These are phyloP conservation scores for Augochlorella aurata DNA, from an alignment of 2,888 invertebrate species.

Conservation along the genomic window DNA sequence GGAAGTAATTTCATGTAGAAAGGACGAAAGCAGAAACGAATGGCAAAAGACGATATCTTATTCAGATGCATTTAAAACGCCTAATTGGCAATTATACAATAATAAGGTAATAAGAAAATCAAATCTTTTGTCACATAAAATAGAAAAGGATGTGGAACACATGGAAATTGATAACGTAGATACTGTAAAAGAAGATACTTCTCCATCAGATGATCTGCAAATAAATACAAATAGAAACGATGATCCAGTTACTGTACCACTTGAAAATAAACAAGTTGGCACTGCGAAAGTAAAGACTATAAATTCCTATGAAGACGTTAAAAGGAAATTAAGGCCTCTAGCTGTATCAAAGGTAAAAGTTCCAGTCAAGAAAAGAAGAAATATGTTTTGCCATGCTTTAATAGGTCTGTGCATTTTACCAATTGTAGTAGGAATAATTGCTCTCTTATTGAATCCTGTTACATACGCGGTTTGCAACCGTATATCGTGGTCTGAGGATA, in stretches of 20 bases:
- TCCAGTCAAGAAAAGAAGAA: conserved; percentile 7
- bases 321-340: conserved; percentile 64
- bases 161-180: conserved; percentile 42
- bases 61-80: background rate
- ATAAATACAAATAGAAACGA: background rate
- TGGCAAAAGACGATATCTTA: conserved; percentile 58
- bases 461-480: conserved; percentile 57
- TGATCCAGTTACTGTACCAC: background rate
- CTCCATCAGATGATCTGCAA: background rate
- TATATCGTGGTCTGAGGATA: conserved; percentile 62
- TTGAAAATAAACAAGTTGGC: background rate
- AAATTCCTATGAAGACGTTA: conserved; percentile 46
- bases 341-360: conserved; percentile 27
- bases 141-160: conserved; percentile 22
- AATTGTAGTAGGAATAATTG: conserved; percentile 40
- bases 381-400: conserved; percentile 6
- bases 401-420: conserved; percentile 53
- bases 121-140: conserved; percentile 9
- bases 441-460: conserved; percentile 43
- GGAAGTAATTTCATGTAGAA: conserved; percentile 37
- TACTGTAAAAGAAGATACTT: background rate
- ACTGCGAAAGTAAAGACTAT: background rate
- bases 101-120: conserved; percentile 11
- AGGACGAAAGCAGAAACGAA: conserved; percentile 39
- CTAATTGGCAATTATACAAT: background rate